Evolutionary conservation across 2,113 vertebrate genomes (phyloP).

Genomic region (Poicephalus gulielmi): DNA sequence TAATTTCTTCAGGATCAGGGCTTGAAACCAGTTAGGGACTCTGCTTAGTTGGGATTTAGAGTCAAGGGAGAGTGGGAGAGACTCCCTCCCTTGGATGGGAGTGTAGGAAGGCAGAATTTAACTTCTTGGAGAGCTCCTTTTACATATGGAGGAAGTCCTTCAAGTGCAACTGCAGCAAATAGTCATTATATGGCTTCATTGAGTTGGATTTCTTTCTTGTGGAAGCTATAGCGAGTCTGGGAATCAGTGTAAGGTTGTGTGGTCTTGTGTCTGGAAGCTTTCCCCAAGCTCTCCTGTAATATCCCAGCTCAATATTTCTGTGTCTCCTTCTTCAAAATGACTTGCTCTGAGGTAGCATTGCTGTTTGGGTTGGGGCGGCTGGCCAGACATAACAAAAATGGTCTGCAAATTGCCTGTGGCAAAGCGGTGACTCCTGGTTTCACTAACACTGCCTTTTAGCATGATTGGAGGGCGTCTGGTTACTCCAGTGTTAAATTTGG

Average conservation of each 20-base stretch:
- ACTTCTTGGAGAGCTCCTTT: background rate
- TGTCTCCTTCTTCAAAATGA: background rate
- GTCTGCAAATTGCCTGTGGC: background rate
- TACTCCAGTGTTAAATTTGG: background rate
- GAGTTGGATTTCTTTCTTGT: background rate
- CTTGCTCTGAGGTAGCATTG: background rate
- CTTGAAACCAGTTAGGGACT: background rate
- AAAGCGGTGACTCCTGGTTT: background rate
- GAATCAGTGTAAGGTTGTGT: background rate
- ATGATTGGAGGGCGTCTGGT: background rate
- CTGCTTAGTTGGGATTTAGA: background rate
- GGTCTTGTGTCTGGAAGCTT: background rate
- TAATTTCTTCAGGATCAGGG: background rate
- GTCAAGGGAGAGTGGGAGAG: background rate
- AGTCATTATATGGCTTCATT: background rate
- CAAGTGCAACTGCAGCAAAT: background rate
- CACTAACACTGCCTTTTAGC: background rate
- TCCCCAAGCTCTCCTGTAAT: background rate
- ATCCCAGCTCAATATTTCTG: background rate
- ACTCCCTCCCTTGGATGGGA: background rate
- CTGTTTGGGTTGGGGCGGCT: background rate
- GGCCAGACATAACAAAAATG: background rate
- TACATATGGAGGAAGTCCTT: background rate
- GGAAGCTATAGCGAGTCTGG: background rate
- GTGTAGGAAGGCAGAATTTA: background rate